These are phyloP conservation scores for Therioaphis trifolii DNA, from an alignment of 2,888 invertebrate species.

Conservation along the genomic window DNA sequence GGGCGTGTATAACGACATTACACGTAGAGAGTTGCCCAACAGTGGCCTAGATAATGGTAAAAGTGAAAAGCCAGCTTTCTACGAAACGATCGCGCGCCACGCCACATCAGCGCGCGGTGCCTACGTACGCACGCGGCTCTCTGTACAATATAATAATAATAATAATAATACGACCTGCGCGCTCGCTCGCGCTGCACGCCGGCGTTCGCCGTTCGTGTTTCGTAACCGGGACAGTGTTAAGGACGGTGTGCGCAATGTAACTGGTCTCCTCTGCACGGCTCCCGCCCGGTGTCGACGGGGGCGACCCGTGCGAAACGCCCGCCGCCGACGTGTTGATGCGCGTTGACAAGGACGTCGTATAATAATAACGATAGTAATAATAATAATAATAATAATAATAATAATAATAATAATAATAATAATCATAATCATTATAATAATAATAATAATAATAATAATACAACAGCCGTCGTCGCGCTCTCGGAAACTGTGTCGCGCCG, in stretches of 20 bases:
- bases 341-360: constrained; percentile 57
- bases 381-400: too few relatives aligned
- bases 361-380: too few relatives aligned
- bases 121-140: neutral
- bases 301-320: constrained; percentile 55
- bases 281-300: neutral
- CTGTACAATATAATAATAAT: too few relatives aligned
- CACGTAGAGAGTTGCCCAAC: constrained; percentile 57
- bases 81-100: neutral
- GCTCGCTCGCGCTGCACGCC: constrained; percentile 12
- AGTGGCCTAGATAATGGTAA: constrained; percentile 55
- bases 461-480: neutral
- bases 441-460: too few relatives aligned
- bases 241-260: constrained; percentile 40
- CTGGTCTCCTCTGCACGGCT: neutral
- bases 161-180: too few relatives aligned
- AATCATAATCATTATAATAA: too few relatives aligned
- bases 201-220: constrained; percentile 30
- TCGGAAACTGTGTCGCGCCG: constrained; percentile 58
- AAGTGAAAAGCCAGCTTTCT: constrained; percentile 62
- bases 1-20: neutral
- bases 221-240: constrained; percentile 62
- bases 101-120: neutral
- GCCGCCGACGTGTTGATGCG: constrained; percentile 56
- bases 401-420: too few relatives aligned